Conservation (phyloP, 92 coral and sea anemone species). For the Hydrozoanthus gracilis region DNA sequence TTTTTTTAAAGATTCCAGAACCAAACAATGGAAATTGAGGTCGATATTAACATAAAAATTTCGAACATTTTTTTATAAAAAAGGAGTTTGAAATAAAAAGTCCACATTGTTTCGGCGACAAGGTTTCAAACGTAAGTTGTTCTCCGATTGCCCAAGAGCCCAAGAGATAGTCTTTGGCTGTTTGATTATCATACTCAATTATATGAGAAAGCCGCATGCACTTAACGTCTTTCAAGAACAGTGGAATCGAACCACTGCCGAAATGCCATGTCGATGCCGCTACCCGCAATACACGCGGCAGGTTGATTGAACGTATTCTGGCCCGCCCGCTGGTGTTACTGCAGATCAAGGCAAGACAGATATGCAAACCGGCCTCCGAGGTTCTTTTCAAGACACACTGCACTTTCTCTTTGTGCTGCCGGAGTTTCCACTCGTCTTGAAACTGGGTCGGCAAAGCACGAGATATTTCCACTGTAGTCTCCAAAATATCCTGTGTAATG, state of each 20-base stretch:
- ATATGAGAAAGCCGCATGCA: neutral
- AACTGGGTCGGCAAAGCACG: neutral
- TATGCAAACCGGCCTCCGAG: slow-evolving; percentile 32
- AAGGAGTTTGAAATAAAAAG: too few relatives aligned
- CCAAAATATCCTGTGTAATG: too few relatives aligned
- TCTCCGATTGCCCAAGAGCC: too few relatives aligned
- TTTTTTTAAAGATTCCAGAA: too few relatives aligned
- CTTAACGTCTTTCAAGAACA: slow-evolving; percentile 12
- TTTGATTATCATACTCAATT: too few relatives aligned
- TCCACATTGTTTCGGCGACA: too few relatives aligned
- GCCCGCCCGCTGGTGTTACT: neutral
- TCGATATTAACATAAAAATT: too few relatives aligned
- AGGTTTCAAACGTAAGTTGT: too few relatives aligned
- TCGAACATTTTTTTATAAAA: too few relatives aligned
- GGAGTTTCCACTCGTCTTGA: too few relatives aligned
- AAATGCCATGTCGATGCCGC: neutral
- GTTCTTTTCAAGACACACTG: neutral
- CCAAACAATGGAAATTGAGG: too few relatives aligned
- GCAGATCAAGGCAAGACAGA: neutral
- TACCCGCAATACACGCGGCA: neutral
- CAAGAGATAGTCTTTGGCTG: too few relatives aligned
- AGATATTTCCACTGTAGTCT: neutral
- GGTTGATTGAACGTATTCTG: neutral
- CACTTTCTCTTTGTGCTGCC: neutral
- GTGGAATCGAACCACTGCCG: slow-evolving; percentile 44